These are phyloP conservation scores for Casuarius casuarius DNA, from an alignment of 2,113 vertebrate species.

Conservation along the genomic window DNA sequence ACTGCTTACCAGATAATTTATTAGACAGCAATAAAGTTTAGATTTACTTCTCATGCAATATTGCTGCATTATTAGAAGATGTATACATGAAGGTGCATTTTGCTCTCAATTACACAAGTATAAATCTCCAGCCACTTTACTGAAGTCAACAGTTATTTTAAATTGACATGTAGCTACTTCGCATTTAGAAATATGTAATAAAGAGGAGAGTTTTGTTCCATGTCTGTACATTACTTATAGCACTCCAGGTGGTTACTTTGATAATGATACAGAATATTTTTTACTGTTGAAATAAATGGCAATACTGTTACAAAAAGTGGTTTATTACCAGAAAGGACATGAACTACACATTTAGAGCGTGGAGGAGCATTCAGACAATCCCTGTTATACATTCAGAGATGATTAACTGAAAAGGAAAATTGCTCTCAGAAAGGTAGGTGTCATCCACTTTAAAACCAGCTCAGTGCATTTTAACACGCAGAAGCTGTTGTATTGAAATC, in stretches of 20 bases:
- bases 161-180: not conserved
- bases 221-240: constrained; percentile 21
- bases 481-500: not conserved
- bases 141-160: not conserved
- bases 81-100: constrained; percentile 21
- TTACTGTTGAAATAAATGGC: not conserved
- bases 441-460: not conserved
- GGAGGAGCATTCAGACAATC: not conserved
- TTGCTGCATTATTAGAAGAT: constrained; percentile 1
- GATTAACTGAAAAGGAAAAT: not conserved
- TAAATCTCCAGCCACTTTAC: constrained; percentile 25
- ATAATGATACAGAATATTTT: constrained; percentile 32
- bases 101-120: constrained; percentile 24
- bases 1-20: constrained; percentile 44
- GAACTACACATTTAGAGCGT: not conserved
- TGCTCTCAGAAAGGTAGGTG: not conserved
- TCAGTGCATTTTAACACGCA: not conserved
- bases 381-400: not conserved
- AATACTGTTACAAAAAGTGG: not conserved
- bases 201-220: constrained; percentile 5
- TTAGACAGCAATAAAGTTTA: constrained; percentile 45
- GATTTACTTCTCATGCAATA: constrained; percentile 23
- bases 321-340: constrained; percentile 18
- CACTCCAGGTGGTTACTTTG: constrained; percentile 56
- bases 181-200: not conserved